Evolutionary conservation across 2,888 invertebrate genomes (phyloP).

Genomic region (Drosophila paracracens): DNA sequence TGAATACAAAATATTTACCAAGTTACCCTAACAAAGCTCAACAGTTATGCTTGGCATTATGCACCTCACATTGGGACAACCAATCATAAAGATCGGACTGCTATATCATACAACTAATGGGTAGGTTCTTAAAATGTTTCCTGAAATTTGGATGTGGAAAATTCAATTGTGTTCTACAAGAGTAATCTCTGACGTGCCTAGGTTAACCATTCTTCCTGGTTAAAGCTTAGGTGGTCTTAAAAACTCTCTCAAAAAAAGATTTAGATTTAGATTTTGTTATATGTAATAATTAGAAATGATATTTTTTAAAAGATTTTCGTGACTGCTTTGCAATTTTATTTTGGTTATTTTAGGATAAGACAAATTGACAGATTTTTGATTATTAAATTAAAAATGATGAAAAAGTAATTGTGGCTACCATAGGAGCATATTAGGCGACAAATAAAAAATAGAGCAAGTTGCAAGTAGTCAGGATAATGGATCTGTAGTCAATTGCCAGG

Average conservation of each 20-base stretch:
- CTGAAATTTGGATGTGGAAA: not conserved
- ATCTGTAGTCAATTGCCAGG: not conserved
- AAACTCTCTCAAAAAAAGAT: not conserved
- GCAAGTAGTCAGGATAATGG: not conserved
- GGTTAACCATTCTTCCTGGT: not conserved
- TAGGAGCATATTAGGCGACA: not conserved
- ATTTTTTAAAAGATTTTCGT: not conserved
- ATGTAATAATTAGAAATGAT: not conserved
- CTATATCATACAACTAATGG: not conserved
- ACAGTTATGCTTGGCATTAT: not conserved
- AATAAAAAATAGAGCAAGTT: not conserved
- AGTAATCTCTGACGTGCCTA: not conserved
- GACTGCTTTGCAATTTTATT: not conserved
- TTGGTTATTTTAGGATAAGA: not conserved
- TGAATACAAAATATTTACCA: not conserved
- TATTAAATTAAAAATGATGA: not conserved
- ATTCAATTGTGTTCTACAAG: not conserved
- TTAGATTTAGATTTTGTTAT: no score
- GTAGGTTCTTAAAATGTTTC: no score
- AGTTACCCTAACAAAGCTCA: not conserved
- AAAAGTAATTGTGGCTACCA: not conserved
- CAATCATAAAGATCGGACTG: not conserved
- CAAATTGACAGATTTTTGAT: not conserved
- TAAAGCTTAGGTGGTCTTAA: not conserved
- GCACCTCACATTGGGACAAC: not conserved